Percentiles rank a stretch among this genome's conserved stretches.
Conservation (phyloP, 2,797 vertebrate genomes). For the Clarias laeviceps region DNA sequence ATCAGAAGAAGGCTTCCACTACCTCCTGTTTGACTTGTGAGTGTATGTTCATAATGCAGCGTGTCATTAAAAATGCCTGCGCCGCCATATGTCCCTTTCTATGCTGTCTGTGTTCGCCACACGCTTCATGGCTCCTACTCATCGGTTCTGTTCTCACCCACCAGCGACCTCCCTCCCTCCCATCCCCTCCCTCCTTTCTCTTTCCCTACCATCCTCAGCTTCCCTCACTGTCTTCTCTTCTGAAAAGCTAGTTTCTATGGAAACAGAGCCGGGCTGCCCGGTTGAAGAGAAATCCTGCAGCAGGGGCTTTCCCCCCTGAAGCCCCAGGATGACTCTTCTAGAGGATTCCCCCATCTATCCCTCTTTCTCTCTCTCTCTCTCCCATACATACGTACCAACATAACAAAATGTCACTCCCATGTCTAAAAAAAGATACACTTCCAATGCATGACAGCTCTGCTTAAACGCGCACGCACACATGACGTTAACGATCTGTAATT, state of each 20-base stretch:
- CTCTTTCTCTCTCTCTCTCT: not conserved
- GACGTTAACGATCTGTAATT: not conserved
- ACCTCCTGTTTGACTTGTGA: conserved; percentile 94
- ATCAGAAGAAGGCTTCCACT: conserved; percentile 95
- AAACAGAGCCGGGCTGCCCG: conserved; percentile 67
- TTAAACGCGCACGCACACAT: not conserved
- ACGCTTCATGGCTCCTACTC: conserved; percentile 15
- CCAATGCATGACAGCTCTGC: not conserved
- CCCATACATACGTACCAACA: not conserved
- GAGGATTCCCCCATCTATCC: conserved; percentile 55
- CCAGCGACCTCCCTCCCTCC: not conserved
- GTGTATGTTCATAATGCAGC: conserved; percentile 58
- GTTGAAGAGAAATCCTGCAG: conserved; percentile 72
- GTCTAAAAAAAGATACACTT: not conserved
- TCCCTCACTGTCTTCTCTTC: conserved; percentile 46
- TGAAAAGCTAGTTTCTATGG: conserved; percentile 78
- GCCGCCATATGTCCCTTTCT: conserved; percentile 23
- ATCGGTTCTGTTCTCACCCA: conserved; percentile 25
- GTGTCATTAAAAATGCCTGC: conserved; percentile 22
- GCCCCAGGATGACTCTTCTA: conserved; percentile 56
- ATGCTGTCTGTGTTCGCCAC: conserved; percentile 20
- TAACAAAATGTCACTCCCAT: not conserved
- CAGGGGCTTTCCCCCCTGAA: conserved; percentile 75
- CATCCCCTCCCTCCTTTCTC: conserved; percentile 10
- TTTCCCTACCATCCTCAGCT: conserved; percentile 18